A percentile compares a stretch with the other conserved stretches of the same genome.
phyloP scores from a whole-genome alignment of 2,797 vertebrate genomes.

The Spinus olivaceus region DNA sequence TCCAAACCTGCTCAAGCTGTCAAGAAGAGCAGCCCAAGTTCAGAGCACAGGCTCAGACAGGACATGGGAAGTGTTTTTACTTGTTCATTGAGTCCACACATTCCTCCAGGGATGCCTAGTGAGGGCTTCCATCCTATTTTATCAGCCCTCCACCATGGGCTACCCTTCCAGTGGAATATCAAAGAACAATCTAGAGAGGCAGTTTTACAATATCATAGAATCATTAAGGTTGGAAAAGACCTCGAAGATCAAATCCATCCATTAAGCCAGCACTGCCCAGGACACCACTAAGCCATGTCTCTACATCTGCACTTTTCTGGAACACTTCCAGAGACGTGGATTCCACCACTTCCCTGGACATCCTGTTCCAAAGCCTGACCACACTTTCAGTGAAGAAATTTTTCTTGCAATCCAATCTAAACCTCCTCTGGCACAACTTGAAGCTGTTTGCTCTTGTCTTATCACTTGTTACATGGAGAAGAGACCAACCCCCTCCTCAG shows the following conservation, averaged over 20 bases:
- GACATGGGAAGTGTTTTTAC: rapidly evolving
- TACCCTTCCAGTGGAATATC: neutral
- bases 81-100: neutral
- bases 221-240: neutral
- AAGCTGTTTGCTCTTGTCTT: neutral
- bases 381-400: neutral
- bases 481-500: rapidly evolving
- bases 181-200: neutral
- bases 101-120: neutral
- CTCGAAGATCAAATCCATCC: neutral
- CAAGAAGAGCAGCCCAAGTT: neutral
- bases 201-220: neutral
- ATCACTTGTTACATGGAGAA: neutral
- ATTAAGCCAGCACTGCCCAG: neutral
- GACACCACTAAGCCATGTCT: neutral
- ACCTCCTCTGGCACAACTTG: neutral
- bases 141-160: neutral
- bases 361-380: neutral
- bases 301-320: neutral
- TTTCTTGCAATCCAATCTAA: neutral
- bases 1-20: neutral
- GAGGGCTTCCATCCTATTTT: neutral
- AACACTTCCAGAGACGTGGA: neutral
- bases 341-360: neutral
- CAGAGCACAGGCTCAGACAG: neutral